Evolutionary conservation across 2,888 invertebrate species (phyloP), one percentile per base, ranked within the genome.

Genomic region (Eulithis prunata): DNA sequence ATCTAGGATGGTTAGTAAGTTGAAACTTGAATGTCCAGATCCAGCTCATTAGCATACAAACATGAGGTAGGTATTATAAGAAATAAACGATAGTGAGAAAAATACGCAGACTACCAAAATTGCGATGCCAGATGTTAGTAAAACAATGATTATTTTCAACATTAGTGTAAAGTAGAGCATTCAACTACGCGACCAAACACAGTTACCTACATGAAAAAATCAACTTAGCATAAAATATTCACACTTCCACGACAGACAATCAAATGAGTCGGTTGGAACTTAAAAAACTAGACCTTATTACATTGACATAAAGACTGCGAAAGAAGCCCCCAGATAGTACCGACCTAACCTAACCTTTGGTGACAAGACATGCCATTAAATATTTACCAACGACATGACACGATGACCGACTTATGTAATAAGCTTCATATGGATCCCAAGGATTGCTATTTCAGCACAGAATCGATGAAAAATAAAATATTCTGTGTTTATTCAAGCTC

Each of bases 341-440:
- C 32, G 38, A 67, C 66, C 59, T 66, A 57, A 38, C 53, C 28
- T 52, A 64, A 53, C 59, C 63, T 60, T 52, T 62, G 14, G 45
- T 38, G 59, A 60, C 57, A 36, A 54, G 61, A 2, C 58, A 62
- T 28, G 14, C 12, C 13, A 69, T 69, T 62, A 64, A 65, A 68
- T 61, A 68, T 68, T 66, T 13, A 72, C 52, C 28, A 43, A 36
- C 56, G 58, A 57, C 63, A 55, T 65, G 66, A 64, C 62, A 43
- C 63, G 64, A 45, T 69, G 65, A 68, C 70, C 70, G 58, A 62
- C 64, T 66, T 70, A 68, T 68, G 58, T 49, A 56, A 69, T 45
- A 8, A 58, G 56, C 54, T 28, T 47, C 14, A 47, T 14, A 47
- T 14, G 49, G 10, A 8, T 46, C 1, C 13, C 10, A 10, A 49